phyloP scores from a whole-genome alignment of 1,140 invertebrate species.

The Apis florea region DNA sequence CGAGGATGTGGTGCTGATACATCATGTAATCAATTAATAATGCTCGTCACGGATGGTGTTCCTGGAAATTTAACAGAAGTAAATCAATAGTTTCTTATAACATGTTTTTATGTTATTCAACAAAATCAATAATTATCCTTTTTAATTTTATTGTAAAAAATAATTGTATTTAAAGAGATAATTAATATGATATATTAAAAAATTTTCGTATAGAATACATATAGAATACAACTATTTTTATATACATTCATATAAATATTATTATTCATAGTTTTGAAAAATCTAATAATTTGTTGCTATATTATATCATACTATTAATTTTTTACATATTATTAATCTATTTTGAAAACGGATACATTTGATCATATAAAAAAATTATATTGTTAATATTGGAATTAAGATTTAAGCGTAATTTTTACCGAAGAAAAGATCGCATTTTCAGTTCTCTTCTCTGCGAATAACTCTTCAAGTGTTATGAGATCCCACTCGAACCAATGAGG shows the following conservation, averaged over 20 bases:
- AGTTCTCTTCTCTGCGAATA: slow-evolving; percentile 28
- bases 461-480: slow-evolving; percentile 55
- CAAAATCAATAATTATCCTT: neutral
- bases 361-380: neutral
- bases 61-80: slow-evolving; percentile 91
- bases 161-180: neutral
- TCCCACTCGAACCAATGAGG: slow-evolving; percentile 38
- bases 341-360: neutral
- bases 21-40: slow-evolving; percentile 97
- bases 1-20: slow-evolving; percentile 82
- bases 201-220: neutral
- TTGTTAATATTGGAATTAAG: neutral
- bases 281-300: neutral
- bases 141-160: neutral
- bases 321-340: neutral
- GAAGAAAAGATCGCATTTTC: slow-evolving; percentile 21
- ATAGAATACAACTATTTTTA: neutral
- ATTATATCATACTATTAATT: neutral
- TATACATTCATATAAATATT: neutral
- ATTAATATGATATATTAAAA: neutral
- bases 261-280: neutral
- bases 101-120: neutral
- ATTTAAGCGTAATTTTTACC: slow-evolving; percentile 10
- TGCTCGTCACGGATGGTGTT: slow-evolving; percentile 99
- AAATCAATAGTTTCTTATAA: neutral